Evolutionary conservation across 2,888 invertebrate genomes (phyloP).

Genomic region (Rhaphigaster nebulosa): DNA sequence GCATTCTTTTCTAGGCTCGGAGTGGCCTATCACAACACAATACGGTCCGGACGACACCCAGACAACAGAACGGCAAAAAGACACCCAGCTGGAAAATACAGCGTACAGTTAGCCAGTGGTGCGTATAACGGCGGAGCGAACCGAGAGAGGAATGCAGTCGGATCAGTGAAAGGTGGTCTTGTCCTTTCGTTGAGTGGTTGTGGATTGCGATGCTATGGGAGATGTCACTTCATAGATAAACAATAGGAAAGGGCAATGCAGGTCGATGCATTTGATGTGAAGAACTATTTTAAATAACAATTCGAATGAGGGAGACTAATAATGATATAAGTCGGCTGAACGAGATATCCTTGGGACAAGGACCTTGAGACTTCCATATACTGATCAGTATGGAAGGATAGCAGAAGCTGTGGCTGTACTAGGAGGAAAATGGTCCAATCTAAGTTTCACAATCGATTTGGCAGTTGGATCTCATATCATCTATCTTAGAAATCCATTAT

Average conservation of each 20-base stretch:
- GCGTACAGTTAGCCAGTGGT: neutral
- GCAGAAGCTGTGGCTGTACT: neutral
- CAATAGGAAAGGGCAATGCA: neutral
- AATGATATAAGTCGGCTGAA: neutral
- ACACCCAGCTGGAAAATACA: neutral
- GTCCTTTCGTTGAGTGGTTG: neutral
- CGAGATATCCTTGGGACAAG: neutral
- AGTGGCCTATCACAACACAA: neutral
- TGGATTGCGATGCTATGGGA: neutral
- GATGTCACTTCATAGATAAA: neutral
- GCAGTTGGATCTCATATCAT: no score
- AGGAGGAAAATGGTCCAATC: neutral
- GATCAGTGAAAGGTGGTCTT: constrained; percentile 37
- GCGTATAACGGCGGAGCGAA: neutral
- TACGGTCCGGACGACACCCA: neutral
- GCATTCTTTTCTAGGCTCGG: neutral
- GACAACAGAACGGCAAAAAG: neutral
- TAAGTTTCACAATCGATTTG: no score
- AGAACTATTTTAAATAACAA: neutral
- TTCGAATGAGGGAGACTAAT: neutral
- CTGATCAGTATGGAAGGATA: neutral
- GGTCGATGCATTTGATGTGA: neutral
- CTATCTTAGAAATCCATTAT: no score
- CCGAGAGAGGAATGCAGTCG: constrained; percentile 7
- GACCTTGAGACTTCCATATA: neutral